Percentiles rank a stretch among this genome's conserved stretches.
These are phyloP conservation scores for Drosophila emarginata DNA, from an alignment of 2,888 invertebrate species.

Conservation along the genomic window DNA sequence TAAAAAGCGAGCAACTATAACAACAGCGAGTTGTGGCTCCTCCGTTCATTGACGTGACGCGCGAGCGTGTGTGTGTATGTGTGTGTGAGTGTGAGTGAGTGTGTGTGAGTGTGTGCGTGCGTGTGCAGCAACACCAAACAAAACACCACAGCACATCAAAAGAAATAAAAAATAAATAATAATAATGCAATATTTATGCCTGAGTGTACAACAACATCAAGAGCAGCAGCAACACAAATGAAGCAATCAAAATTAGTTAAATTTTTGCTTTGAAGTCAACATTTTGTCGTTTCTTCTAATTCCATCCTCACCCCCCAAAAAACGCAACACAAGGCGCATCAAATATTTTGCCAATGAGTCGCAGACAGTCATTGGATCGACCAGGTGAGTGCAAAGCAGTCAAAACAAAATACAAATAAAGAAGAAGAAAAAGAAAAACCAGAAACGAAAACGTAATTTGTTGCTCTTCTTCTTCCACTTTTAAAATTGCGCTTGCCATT, in stretches of 20 bases:
- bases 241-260: slow-evolving; percentile 62
- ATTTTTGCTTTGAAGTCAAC: slow-evolving; percentile 53
- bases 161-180: slow-evolving; percentile 30
- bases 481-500: too few relatives aligned
- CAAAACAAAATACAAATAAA: not conserved
- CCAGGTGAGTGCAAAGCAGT: slow-evolving; percentile 65
- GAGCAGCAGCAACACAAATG: slow-evolving; percentile 58
- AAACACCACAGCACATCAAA: slow-evolving; percentile 51
- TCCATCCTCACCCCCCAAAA: slow-evolving; percentile 19
- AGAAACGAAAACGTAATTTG: slow-evolving; percentile 25
- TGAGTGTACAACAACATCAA: slow-evolving; percentile 53
- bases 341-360: slow-evolving; percentile 78
- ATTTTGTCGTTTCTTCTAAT: slow-evolving; percentile 61
- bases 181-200: slow-evolving; percentile 46
- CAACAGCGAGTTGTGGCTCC: slow-evolving; percentile 62
- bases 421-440: slow-evolving; percentile 8
- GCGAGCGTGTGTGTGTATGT: slow-evolving; percentile 55
- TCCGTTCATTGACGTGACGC: slow-evolving; percentile 79
- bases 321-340: slow-evolving; percentile 63
- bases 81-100: slow-evolving; percentile 35
- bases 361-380: slow-evolving; percentile 80
- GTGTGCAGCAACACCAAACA: slow-evolving; percentile 54
- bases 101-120: slow-evolving; percentile 47
- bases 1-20: slow-evolving; percentile 61
- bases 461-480: not conserved